Base-by-base conservation (phyloP, 2,888 invertebrate species). In the Seira ritae region DNA sequence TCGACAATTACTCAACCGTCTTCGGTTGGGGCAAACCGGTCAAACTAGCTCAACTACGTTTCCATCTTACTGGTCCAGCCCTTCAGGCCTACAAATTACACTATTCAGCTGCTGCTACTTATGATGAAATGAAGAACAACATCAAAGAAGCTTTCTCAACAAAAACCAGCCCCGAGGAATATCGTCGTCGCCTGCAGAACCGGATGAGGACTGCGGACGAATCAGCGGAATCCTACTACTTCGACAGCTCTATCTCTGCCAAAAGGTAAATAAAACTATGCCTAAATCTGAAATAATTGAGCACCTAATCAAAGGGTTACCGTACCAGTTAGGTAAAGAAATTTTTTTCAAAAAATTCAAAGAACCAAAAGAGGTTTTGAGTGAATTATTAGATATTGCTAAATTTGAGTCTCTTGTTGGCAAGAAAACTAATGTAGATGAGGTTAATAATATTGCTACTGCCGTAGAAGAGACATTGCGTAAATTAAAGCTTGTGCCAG, bases 181-280 rank as follows among this genome's bases (percentile, higher is more conserved):
- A 71, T 55, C 22, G 55, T 22, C 50, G 71, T 15, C 55, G 22
- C 4, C 50, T 71, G 15, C 23, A 55, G 55, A 31, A 71, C 6
- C 50, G 71, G 10, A 22, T 22, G n/a, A 55, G 55, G 55, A 22
- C 17, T 15, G 0, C 71, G 6, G 12, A 19, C n/a, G 71, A 71
- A 71, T 55, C 71, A 22, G 22, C 50, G 8, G 71, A 71, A 50
- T 20, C 71, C 1, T 71, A 71, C 24, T 71, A 71, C 19, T 71
- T 50, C 10, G 50, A 50, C 31, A 19, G 50, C 6, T 71, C 2
- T 24, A 22, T 23, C 19, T 71, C 50, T 71, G 71, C 22, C 37
- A 12, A 20, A 69, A 69, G 69, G 69, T 69, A 37, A 19, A 69
- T 4, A 1, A 4, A 15, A 46, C 10, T 42, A 69, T 69, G 69